Evolutionary conservation across 1,140 invertebrate species (phyloP).

Genomic region (Papilio polytes): DNA sequence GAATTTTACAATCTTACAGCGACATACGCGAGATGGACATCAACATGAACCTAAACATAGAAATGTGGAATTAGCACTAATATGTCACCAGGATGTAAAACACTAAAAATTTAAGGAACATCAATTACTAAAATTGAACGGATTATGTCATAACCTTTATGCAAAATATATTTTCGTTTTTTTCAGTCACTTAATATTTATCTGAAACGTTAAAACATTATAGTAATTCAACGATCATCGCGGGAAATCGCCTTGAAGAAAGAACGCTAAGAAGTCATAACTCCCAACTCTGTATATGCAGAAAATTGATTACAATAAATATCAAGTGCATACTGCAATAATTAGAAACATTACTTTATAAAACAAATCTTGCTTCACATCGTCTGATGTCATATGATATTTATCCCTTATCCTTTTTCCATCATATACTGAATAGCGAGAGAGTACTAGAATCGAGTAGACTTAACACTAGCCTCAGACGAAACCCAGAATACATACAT

Average conservation of each 20-base stretch:
- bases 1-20: background rate
- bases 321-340: background rate
- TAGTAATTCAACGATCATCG: too few species aligned
- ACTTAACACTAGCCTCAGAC: too few species aligned
- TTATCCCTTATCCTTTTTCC: too few species aligned
- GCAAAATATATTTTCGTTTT: too few species aligned
- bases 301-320: background rate
- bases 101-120: background rate
- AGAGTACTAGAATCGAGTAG: too few species aligned
- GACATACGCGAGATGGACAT: background rate
- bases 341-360: background rate
- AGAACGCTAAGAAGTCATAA: too few species aligned
- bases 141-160: background rate
- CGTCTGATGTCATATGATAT: too few species aligned
- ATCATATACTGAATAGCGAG: too few species aligned
- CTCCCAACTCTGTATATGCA: background rate
- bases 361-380: background rate
- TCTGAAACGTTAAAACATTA: too few species aligned
- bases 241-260: too few species aligned
- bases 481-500: too few species aligned
- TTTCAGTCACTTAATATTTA: too few species aligned
- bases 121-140: background rate
- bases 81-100: background rate
- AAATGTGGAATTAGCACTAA: conserved; percentile 1
- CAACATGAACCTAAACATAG: conserved; percentile 7